A percentile compares a stretch with the other conserved stretches of the same genome.
These are phyloP conservation scores for Lagorchestes hirsutus DNA, from an alignment of 2,797 vertebrate genomes.

Conservation along the genomic window DNA sequence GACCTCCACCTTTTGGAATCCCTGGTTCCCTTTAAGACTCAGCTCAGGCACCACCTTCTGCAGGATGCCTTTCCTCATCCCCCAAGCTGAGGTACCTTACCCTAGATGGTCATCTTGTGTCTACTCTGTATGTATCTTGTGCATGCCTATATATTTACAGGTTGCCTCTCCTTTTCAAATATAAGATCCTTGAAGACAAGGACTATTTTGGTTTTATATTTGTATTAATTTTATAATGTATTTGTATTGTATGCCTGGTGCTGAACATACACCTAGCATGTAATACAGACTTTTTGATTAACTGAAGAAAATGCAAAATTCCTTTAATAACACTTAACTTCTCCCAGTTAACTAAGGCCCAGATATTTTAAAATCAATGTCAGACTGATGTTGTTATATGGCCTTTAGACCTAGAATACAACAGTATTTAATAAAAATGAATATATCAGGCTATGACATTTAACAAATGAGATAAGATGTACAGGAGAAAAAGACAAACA, in stretches of 20 bases:
- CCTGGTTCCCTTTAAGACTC: neutral
- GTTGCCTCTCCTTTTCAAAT: neutral
- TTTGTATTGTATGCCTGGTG: neutral
- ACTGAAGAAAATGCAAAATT: neutral
- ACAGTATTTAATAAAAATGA: neutral
- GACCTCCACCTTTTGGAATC: neutral
- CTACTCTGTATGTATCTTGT: neutral
- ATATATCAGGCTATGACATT: neutral
- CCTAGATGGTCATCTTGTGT: neutral
- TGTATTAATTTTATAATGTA: neutral
- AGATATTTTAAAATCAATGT: neutral
- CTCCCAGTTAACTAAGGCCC: neutral
- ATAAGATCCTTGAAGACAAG: neutral
- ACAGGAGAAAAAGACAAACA: neutral
- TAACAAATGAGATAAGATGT: neutral
- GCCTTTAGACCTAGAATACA: neutral
- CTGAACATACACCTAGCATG: neutral
- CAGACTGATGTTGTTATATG: neutral
- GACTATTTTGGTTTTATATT: neutral
- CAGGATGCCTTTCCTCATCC: neutral
- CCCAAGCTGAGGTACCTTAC: neutral
- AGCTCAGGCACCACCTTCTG: neutral
- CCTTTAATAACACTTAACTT: neutral
- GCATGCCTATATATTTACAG: neutral
- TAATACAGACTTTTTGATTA: neutral